phyloP scores from a whole-genome alignment of 2,113 vertebrate species.

The Ammospiza caudacuta region DNA sequence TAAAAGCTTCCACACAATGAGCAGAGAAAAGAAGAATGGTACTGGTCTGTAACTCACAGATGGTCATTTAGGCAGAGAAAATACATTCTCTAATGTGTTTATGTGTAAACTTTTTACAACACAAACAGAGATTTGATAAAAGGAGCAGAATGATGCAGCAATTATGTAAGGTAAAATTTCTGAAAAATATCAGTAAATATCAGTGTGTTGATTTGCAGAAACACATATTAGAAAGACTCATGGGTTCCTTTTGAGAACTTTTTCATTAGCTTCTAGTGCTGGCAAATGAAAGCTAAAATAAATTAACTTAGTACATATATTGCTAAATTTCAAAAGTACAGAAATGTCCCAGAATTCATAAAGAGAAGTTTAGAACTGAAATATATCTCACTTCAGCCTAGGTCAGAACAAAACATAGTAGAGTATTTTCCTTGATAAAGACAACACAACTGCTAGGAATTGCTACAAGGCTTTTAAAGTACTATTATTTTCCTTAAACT shows the following conservation, averaged over 20 bases:
- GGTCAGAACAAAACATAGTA: not conserved
- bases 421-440: not conserved
- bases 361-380: not conserved
- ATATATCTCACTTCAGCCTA: not conserved
- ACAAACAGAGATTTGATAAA: not conserved
- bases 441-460: not conserved
- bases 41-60: not conserved
- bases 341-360: not conserved
- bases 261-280: not conserved
- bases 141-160: not conserved
- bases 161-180: not conserved
- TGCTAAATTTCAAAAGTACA: not conserved
- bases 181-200: not conserved
- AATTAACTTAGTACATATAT: not conserved
- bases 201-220: not conserved
- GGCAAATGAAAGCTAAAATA: not conserved
- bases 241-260: not conserved
- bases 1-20: slow-evolving; percentile 9
- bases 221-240: not conserved
- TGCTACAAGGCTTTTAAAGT: not conserved
- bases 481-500: not conserved
- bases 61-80: slow-evolving; percentile 7
- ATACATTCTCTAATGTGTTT: not conserved
- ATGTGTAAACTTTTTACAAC: not conserved
- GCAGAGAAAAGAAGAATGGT: not conserved